Evolutionary conservation across 2,797 vertebrate genomes (phyloP).

Genomic region (Dendrocincla fuliginosa): DNA sequence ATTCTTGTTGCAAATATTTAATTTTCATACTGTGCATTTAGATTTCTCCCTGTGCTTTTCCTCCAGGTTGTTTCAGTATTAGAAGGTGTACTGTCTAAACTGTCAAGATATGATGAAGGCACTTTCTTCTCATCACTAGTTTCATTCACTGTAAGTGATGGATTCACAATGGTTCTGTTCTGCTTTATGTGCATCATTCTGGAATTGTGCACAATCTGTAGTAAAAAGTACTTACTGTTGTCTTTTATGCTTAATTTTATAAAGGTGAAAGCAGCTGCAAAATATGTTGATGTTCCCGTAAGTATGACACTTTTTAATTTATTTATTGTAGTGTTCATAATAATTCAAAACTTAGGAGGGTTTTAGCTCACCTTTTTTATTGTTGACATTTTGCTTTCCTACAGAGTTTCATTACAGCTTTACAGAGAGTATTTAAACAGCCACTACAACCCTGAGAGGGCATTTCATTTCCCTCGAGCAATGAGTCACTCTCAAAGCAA

Average conservation of each 20-base stretch:
- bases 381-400: slow-evolving; percentile 56
- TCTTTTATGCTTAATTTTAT: slow-evolving; percentile 61
- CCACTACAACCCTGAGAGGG: slow-evolving; percentile 27
- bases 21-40: not conserved
- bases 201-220: not conserved
- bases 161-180: not conserved
- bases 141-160: slow-evolving; percentile 93
- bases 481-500: slow-evolving; percentile 55
- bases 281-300: slow-evolving; percentile 96
- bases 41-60: slow-evolving; percentile 3
- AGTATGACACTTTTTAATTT: slow-evolving; percentile 73
- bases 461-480: slow-evolving; percentile 66
- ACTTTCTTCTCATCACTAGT: slow-evolving; percentile 96
- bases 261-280: slow-evolving; percentile 96
- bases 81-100: slow-evolving; percentile 90
- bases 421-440: slow-evolving; percentile 63
- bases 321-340: not conserved
- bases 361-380: slow-evolving; percentile 2
- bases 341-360: not conserved
- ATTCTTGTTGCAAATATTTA: not conserved
- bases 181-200: not conserved
- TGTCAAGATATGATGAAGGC: slow-evolving; percentile 96
- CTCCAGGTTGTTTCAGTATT: slow-evolving; percentile 88
- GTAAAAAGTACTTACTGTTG: slow-evolving; percentile 51
- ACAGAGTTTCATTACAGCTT: slow-evolving; percentile 39